Conservation (phyloP, 1,140 invertebrate genomes). For the Brachionus asplanchnoidis region DNA sequence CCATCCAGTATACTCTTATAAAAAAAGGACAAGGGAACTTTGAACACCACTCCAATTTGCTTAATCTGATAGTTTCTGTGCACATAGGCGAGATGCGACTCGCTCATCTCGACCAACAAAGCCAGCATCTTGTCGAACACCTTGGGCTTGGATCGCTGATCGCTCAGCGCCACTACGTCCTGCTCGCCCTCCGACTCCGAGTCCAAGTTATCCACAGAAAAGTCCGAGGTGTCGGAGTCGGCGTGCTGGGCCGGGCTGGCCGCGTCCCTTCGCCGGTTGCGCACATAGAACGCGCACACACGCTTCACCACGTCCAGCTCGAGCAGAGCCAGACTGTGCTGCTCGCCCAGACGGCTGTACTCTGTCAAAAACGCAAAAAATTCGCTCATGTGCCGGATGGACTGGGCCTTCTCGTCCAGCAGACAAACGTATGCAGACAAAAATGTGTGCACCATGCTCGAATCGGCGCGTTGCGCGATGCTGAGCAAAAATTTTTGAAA, state of each 20-base stretch:
- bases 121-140: conserved; percentile 1
- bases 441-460: background rate
- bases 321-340: conserved; percentile 79
- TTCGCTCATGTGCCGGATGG: conserved; percentile 76
- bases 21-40: background rate
- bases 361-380: conserved; percentile 85
- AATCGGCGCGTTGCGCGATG: background rate
- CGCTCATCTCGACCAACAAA: background rate
- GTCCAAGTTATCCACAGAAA: background rate
- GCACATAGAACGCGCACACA: conserved; percentile 81
- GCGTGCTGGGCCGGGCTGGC: background rate
- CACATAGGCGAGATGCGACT: background rate
- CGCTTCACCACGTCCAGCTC: conserved; percentile 78
- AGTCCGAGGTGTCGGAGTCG: background rate
- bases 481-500: conserved; percentile 24
- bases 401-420: background rate
- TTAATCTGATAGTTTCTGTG: background rate
- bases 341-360: conserved; percentile 88
- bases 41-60: background rate
- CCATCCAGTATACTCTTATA: background rate
- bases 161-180: background rate
- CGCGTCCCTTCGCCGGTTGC: background rate
- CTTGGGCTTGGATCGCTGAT: background rate
- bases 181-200: background rate
- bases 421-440: background rate